These are phyloP conservation scores for Maccullochella peelii DNA, from an alignment of 2,113 vertebrate genomes.

Conservation along the genomic window DNA sequence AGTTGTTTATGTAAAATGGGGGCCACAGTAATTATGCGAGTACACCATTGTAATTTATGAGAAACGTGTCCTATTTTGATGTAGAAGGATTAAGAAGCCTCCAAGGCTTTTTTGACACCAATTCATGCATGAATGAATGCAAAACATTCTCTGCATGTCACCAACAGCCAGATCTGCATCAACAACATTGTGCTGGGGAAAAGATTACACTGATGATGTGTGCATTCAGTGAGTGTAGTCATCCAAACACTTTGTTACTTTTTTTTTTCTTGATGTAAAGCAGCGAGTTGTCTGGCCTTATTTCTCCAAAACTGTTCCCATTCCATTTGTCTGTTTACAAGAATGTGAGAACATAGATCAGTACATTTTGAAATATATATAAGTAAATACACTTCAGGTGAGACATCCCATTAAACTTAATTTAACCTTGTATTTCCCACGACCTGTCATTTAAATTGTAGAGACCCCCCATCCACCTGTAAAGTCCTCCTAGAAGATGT, in stretches of 20 bases:
- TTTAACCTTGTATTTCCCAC: background rate
- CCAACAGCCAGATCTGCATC: constrained; percentile 69
- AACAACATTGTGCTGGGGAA: constrained; percentile 69
- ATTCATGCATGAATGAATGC: constrained; percentile 69
- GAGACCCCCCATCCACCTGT: constrained; percentile 6
- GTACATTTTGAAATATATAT: background rate
- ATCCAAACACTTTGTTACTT: constrained; percentile 67
- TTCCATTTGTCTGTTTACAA: constrained; percentile 43
- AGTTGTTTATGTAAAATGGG: constrained; percentile 48
- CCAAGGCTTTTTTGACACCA: constrained; percentile 78
- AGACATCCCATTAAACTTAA: background rate
- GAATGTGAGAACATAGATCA: constrained; percentile 1
- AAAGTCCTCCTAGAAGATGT: background rate
- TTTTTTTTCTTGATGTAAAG: constrained; percentile 48
- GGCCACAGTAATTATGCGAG: constrained; percentile 66
- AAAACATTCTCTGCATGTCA: constrained; percentile 68
- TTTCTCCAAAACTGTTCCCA: constrained; percentile 47
- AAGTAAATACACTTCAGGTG: background rate
- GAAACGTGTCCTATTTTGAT: constrained; percentile 77
- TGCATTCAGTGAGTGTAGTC: constrained; percentile 50
- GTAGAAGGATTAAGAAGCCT: constrained; percentile 73
- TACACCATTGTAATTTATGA: constrained; percentile 75
- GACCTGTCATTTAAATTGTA: background rate
- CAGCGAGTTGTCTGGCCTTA: constrained; percentile 53
- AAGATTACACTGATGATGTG: constrained; percentile 62